A percentile compares a stretch with the other conserved stretches of the same genome.
Evolutionary conservation across 2,797 vertebrate genomes (phyloP).

Genomic region (Cossypha heuglini): DNA sequence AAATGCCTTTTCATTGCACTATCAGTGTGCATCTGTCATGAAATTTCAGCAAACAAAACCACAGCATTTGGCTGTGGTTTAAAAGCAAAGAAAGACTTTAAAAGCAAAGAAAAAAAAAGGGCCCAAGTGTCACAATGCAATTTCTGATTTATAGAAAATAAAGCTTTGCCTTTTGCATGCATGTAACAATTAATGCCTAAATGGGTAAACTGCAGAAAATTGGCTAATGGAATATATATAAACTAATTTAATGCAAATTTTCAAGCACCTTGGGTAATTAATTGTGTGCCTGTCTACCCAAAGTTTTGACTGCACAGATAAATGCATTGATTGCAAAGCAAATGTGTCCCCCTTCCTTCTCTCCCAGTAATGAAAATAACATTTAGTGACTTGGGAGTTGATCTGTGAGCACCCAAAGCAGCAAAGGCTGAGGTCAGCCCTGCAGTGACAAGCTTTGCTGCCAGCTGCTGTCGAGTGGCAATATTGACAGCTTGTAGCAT

Average conservation of each 20-base stretch:
- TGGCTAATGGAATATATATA: neutral
- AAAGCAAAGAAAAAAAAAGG: neutral
- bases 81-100: neutral
- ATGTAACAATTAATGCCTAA: neutral
- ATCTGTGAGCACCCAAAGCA: neutral
- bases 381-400: neutral
- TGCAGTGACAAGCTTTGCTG: neutral
- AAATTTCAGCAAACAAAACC: neutral
- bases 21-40: neutral
- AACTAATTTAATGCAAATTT: neutral
- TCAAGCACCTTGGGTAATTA: neutral
- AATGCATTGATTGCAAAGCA: neutral
- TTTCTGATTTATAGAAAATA: neutral
- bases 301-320: neutral
- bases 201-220: neutral
- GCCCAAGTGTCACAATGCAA: neutral
- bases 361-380: neutral
- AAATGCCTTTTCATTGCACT: neutral
- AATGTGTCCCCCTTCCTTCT: neutral
- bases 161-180: neutral
- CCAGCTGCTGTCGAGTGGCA: neutral
- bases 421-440: neutral
- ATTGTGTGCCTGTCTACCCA: neutral
- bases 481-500: neutral
- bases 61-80: neutral